Evolutionary conservation across 2,113 vertebrate genomes (phyloP).

Genomic region (Crotophaga sulcirostris): DNA sequence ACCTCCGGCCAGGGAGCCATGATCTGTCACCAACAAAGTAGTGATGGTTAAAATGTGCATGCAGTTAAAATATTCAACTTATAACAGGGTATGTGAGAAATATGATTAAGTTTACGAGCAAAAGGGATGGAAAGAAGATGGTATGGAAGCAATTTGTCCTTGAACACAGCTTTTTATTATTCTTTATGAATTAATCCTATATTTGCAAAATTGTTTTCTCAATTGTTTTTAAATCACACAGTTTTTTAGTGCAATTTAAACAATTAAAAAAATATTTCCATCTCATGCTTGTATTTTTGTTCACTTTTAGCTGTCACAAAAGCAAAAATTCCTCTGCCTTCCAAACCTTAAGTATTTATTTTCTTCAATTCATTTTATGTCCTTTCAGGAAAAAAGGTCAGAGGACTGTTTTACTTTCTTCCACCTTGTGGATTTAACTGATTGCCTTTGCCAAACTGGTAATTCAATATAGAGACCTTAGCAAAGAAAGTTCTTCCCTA

Average conservation of each 20-base stretch:
- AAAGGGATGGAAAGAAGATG: not conserved
- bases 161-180: not conserved
- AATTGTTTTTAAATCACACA: not conserved
- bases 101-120: not conserved
- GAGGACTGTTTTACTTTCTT: not conserved
- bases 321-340: not conserved
- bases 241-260: not conserved
- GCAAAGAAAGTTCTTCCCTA: not conserved
- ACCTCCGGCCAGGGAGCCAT: slow-evolving; percentile 89
- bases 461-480: not conserved
- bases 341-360: not conserved
- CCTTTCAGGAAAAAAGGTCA: not conserved
- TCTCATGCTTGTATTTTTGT: not conserved
- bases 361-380: not conserved
- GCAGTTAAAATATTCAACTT: not conserved
- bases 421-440: not conserved
- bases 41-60: not conserved
- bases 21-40: slow-evolving; percentile 61
- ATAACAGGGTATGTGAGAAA: not conserved
- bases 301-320: not conserved
- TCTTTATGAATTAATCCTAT: not conserved
- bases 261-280: not conserved
- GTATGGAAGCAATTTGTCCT: not conserved
- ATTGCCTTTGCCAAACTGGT: not conserved
- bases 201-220: not conserved